A percentile compares a stretch with the other conserved stretches of the same genome.
These are phyloP conservation scores for Origma solitaria DNA, from an alignment of 2,113 vertebrate species.

Conservation along the genomic window DNA sequence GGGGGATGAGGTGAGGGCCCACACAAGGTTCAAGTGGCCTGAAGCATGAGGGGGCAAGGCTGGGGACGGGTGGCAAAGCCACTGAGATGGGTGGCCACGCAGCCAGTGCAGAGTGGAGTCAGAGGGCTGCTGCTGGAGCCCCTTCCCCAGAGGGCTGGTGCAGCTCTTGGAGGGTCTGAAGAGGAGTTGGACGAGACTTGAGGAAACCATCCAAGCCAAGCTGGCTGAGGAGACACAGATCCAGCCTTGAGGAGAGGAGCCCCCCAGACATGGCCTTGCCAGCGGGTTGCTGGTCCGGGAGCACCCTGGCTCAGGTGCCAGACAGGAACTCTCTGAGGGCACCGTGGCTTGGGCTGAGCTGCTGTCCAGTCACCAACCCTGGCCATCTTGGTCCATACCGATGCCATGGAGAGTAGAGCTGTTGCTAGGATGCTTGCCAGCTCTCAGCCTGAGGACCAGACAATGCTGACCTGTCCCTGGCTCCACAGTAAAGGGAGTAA, in stretches of 20 bases:
- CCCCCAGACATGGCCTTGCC: accelerated
- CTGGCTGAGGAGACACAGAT: not conserved
- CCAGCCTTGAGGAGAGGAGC: not conserved
- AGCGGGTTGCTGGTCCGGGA: not conserved
- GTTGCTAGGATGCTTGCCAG: accelerated
- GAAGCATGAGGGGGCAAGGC: not conserved
- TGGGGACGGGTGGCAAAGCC: not conserved
- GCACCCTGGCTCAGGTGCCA: not conserved
- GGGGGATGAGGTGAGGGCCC: not conserved
- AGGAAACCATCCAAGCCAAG: not conserved
- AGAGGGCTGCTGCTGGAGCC: not conserved
- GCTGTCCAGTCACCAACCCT: accelerated
- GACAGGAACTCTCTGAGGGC: accelerated
- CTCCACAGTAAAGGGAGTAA: not conserved
- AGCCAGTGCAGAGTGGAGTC: not conserved
- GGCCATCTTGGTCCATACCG: accelerated
- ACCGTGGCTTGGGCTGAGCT: accelerated
- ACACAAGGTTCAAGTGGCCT: not conserved
- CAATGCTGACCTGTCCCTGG: not conserved
- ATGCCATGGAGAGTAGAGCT: accelerated
- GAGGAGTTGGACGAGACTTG: not conserved
- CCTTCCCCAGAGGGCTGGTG: not conserved
- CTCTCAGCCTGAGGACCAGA: not conserved
- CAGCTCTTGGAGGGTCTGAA: not conserved
- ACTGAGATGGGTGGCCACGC: accelerated